Percentiles rank a stretch among this genome's conserved stretches.
These are phyloP conservation scores for Pachliopta kotzebuea DNA, from an alignment of 2,888 invertebrate genomes.

Conservation along the genomic window DNA sequence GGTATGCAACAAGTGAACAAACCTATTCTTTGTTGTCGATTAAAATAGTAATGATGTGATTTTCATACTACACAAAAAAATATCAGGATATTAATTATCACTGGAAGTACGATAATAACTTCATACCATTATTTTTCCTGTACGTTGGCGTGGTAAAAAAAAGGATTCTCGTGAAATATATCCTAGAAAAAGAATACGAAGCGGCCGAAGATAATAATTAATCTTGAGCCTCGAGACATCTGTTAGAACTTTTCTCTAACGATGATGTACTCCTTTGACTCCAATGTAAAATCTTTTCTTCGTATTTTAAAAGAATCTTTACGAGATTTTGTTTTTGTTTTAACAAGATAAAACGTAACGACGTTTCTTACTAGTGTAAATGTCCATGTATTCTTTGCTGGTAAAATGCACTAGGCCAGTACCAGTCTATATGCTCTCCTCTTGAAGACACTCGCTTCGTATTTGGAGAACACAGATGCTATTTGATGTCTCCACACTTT, in stretches of 20 bases:
- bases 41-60: too few species aligned
- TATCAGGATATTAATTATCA: too few species aligned
- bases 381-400: too few species aligned
- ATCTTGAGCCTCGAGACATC: slow-evolving; percentile 37
- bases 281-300: neutral
- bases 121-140: neutral
- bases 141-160: neutral
- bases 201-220: slow-evolving; percentile 41
- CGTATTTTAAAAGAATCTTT: neutral
- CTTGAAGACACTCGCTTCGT: too few species aligned
- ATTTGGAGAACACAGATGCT: too few species aligned
- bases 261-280: neutral
- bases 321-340: neutral
- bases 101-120: too few species aligned
- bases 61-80: too few species aligned
- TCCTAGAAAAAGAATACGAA: slow-evolving; percentile 3
- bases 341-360: neutral
- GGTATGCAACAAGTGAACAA: too few species aligned
- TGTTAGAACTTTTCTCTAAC: slow-evolving; percentile 27
- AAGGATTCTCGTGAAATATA: neutral
- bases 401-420: too few species aligned
- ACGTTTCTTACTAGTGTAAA: neutral
- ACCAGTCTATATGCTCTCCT: too few species aligned
- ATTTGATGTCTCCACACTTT: too few species aligned
- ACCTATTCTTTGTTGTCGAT: too few species aligned